A percentile compares a stretch with the other conserved stretches of the same genome.
These are phyloP conservation scores for Temnopleurus reevesii DNA, from an alignment of 53 echinoderm and acorn worm genomes.

Conservation along the genomic window DNA sequence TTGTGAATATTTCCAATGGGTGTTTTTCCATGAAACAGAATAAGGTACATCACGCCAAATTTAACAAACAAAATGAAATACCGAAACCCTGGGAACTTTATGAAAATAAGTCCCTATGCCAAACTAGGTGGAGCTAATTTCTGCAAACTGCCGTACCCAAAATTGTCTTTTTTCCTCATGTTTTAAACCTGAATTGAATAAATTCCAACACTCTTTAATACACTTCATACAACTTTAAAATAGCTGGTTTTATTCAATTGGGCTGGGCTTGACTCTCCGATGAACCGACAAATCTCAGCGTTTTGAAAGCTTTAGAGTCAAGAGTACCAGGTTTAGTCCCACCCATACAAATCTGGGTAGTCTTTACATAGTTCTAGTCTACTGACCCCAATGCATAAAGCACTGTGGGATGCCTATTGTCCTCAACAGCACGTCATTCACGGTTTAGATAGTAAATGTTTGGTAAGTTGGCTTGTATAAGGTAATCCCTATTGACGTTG, in stretches of 20 bases:
- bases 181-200: background rate
- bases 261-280: background rate
- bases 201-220: background rate
- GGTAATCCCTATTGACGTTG: background rate
- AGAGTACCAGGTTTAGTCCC: background rate
- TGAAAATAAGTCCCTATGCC: background rate
- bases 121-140: too few species aligned
- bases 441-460: background rate
- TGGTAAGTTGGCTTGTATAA: background rate
- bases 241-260: background rate
- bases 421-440: too few species aligned
- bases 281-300: background rate
- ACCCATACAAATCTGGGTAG: background rate
- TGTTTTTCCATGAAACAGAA: background rate
- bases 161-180: background rate
- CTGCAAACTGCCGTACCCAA: background rate
- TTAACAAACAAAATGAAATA: background rate
- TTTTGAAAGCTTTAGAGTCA: background rate
- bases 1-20: background rate
- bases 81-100: background rate
- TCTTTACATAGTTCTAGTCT: constrained; percentile 3
- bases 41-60: background rate
- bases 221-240: background rate
- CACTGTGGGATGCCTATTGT: background rate
- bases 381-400: background rate